phyloP scores from a whole-genome alignment of 2,888 invertebrate genomes.

The Cheilosia vulpina region DNA sequence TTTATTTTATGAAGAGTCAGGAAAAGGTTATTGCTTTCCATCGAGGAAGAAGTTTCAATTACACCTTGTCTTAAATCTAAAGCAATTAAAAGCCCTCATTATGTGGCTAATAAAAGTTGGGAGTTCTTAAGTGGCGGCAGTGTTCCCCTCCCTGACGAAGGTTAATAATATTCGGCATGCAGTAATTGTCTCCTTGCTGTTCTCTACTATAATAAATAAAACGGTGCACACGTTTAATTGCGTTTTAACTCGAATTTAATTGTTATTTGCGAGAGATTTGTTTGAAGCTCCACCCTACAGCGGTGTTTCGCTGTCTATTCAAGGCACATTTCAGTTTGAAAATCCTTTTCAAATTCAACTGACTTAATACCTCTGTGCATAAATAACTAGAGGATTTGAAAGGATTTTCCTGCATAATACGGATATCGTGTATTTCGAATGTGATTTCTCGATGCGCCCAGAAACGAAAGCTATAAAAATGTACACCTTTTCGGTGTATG shows the following conservation, averaged over 20 bases:
- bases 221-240: conserved; percentile 50
- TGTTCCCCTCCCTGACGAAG: conserved; percentile 6
- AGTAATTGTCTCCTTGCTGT: conserved; percentile 41
- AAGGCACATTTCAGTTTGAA: conserved; percentile 14
- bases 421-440: conserved; percentile 36
- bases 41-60: conserved; percentile 23
- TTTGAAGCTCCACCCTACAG: conserved; percentile 30
- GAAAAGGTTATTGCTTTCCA: background rate
- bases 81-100: conserved; percentile 53
- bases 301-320: background rate
- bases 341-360: conserved; percentile 31
- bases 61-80: conserved; percentile 23
- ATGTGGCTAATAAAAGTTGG: conserved; percentile 49
- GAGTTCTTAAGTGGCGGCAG: conserved; percentile 65
- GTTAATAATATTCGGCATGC: conserved; percentile 49
- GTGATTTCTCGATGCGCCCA: conserved; percentile 28
- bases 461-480: conserved; percentile 55
- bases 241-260: conserved; percentile 65
- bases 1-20: background rate
- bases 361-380: conserved; percentile 25
- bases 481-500: conserved; percentile 60
- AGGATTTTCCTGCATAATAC: conserved; percentile 43
- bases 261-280: conserved; percentile 49
- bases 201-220: conserved; percentile 6
- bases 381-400: conserved; percentile 64